These are phyloP conservation scores for Polyploca ridens DNA, from an alignment of 2,888 invertebrate species.

Conservation along the genomic window DNA sequence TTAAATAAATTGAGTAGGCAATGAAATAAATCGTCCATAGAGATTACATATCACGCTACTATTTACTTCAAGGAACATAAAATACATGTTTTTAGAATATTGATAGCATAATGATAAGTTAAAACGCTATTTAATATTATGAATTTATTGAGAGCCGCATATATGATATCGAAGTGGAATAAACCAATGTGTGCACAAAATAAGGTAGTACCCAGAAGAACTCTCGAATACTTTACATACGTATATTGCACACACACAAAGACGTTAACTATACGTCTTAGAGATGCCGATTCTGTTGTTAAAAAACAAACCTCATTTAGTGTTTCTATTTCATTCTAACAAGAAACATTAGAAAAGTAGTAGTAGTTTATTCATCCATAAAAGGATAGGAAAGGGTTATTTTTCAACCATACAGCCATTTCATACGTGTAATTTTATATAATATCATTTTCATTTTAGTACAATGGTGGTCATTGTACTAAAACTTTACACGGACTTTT, in stretches of 20 bases:
- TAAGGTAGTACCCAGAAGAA: neutral
- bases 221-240: neutral
- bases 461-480: too few species aligned
- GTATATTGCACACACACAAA: neutral
- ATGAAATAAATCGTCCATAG: neutral
- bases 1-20: neutral
- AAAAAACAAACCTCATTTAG: too few species aligned
- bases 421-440: too few species aligned
- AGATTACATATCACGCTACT: neutral
- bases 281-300: too few species aligned
- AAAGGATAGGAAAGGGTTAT: too few species aligned
- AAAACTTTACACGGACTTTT: too few species aligned
- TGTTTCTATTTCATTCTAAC: too few species aligned
- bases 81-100: constrained; percentile 5
- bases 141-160: neutral
- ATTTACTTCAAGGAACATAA: neutral
- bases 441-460: too few species aligned
- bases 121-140: constrained; percentile 1
- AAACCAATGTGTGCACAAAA: neutral
- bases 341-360: too few species aligned
- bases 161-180: neutral
- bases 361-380: too few species aligned
- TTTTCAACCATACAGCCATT: too few species aligned
- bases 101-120: neutral
- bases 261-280: neutral